These are phyloP conservation scores for Amblyopsis hoosieri DNA, from an alignment of 2,797 vertebrate genomes.

Conservation along the genomic window DNA sequence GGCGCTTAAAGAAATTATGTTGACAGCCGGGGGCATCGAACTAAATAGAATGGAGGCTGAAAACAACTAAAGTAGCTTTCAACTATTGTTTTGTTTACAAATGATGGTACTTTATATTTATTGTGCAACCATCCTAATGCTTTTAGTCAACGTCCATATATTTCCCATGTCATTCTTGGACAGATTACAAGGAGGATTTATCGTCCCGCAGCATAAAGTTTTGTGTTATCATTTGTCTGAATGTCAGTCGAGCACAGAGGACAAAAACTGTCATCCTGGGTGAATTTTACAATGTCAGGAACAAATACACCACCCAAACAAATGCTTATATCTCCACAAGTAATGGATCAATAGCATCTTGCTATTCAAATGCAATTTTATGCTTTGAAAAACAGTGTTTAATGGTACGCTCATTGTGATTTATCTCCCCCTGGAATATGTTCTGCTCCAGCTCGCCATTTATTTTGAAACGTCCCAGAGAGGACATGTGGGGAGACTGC, in stretches of 20 bases:
- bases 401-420: no score
- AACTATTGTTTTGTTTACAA: not conserved
- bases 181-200: conserved; percentile 8
- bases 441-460: no score
- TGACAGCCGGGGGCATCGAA: not conserved
- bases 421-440: no score
- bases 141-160: not conserved
- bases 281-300: not conserved
- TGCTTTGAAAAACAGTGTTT: no score
- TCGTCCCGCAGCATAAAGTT: not conserved
- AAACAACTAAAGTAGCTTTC: not conserved
- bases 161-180: not conserved
- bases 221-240: conserved; percentile 5
- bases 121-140: conserved; percentile 1
- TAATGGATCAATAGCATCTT: no score
- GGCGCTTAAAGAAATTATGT: not conserved
- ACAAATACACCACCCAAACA: not conserved
- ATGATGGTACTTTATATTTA: not conserved
- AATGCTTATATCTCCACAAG: no score
- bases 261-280: not conserved
- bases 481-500: no score
- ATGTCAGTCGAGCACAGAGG: not conserved
- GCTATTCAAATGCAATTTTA: no score
- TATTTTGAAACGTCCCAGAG: no score
- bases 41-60: not conserved